phyloP scores from a whole-genome alignment of 2,797 vertebrate species.

The Antennarius maculatus region DNA sequence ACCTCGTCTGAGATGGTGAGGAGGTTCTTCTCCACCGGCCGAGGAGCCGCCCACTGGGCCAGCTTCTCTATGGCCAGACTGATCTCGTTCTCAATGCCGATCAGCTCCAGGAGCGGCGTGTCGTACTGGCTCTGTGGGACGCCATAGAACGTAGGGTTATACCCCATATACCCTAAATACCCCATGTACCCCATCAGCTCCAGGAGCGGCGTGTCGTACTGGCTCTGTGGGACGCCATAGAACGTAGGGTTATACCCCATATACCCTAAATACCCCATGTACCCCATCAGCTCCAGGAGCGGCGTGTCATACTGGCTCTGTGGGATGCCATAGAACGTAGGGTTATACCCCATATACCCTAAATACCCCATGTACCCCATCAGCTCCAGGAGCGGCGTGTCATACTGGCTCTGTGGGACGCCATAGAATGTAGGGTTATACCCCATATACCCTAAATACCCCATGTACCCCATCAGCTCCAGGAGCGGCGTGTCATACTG shows the following conservation, averaged over 20 bases:
- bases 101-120: conserved; percentile 81
- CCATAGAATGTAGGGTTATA: too few relatives aligned
- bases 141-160: too few relatives aligned
- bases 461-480: too few relatives aligned
- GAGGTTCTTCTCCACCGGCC: conserved; percentile 80
- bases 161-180: too few relatives aligned
- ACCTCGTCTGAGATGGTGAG: conserved; percentile 81
- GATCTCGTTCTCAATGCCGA: conserved; percentile 83
- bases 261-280: too few relatives aligned
- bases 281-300: too few relatives aligned
- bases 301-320: conserved; percentile 11
- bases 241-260: too few relatives aligned
- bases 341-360: too few relatives aligned
- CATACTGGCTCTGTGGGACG: conserved; percentile 79
- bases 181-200: too few relatives aligned
- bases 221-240: conserved; percentile 28
- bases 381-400: conserved; percentile 81
- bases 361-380: conserved; percentile 43
- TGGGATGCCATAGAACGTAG: conserved; percentile 4
- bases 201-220: too few relatives aligned
- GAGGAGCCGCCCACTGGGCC: conserved; percentile 80
- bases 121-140: conserved; percentile 80
- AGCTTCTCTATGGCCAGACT: conserved; percentile 77
- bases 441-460: too few relatives aligned
- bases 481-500: too few relatives aligned